Percentiles rank a stretch among this genome's conserved stretches.
These are phyloP conservation scores for Cyaniris semiargus DNA, from an alignment of 2,888 invertebrate species.

Conservation along the genomic window DNA sequence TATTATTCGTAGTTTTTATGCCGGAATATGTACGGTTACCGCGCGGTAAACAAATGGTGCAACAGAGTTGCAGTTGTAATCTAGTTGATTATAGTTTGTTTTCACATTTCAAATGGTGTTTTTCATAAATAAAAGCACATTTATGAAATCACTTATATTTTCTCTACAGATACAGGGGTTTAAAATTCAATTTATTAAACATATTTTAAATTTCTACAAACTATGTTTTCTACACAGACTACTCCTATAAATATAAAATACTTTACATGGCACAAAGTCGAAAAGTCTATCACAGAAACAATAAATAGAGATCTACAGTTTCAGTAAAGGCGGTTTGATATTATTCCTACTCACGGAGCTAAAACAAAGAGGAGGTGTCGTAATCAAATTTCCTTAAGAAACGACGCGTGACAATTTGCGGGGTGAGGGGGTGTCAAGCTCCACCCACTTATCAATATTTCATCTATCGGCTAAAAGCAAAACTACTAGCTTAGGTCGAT, in stretches of 20 bases:
- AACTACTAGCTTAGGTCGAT: too few relatives aligned
- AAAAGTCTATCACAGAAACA: slow-evolving; percentile 20
- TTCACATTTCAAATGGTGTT: not conserved
- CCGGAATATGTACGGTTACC: too few relatives aligned
- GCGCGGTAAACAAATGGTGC: too few relatives aligned
- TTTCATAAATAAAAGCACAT: slow-evolving; percentile 10
- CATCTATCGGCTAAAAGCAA: too few relatives aligned
- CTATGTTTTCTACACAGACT: not conserved
- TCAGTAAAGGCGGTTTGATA: slow-evolving; percentile 9
- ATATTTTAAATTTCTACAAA: slow-evolving; percentile 18
- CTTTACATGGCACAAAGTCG: slow-evolving; percentile 3
- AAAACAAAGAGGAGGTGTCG: too few relatives aligned
- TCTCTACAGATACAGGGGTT: slow-evolving; percentile 12
- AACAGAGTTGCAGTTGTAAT: too few relatives aligned
- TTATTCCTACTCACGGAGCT: slow-evolving; percentile 6
- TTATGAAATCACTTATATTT: slow-evolving; percentile 15
- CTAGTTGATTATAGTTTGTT: not conserved
- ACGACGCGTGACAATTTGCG: too few relatives aligned
- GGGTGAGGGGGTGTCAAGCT: too few relatives aligned
- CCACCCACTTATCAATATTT: too few relatives aligned
- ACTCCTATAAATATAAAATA: not conserved
- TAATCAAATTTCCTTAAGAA: too few relatives aligned
- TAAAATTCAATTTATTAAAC: not conserved
- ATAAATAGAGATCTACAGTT: slow-evolving; percentile 21
- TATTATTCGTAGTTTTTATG: too few relatives aligned